Evolutionary conservation across 1,140 invertebrate genomes (phyloP), one percentile per base, ranked within the genome.

Genomic region (Neuroterus valhalla): DNA sequence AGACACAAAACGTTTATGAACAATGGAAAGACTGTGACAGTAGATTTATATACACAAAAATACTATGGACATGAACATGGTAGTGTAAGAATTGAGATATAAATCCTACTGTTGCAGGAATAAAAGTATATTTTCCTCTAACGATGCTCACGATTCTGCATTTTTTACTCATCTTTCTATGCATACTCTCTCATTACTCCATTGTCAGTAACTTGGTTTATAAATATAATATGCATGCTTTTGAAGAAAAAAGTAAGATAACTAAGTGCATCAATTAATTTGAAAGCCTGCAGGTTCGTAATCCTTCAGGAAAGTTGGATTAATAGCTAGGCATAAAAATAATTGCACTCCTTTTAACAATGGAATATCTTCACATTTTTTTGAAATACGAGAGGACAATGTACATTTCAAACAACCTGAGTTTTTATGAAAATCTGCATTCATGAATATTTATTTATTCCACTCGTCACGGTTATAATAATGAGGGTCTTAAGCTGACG

Each of bases 121-220:
- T 62, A 31, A 62, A 62, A 62, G 55, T 38, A 62, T n/a, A 31
- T 62, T 23, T 62, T 62, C 55, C 55, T 26, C 55, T 62, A 62
- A 62, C 55, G 55, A 62, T 62, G 31, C 21, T 5, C 55, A 62
- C 55, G 55, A 62, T 31, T 62, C 31, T 48, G 46, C 46, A 48
- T 48, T 48, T 19, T 48, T n/a, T 2, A 48, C 46, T 48, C 17
- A 48, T 48, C 31, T 62, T 6, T 26, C 23, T 8, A 38, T 38
- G 31, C 31, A 38, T 62, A 8, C 55, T 62, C 3, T 62, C 55
- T 62, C 55, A 62, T 62, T 62, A 62, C 21, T 31, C 26, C 31
- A 23, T 31, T 26, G 31, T 62, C 14, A 62, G 23, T 31, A 62
- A 31, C 3, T 62, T 26, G 23, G 12, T 15, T 31, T 55, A 55